phyloP scores from a whole-genome alignment of 2,888 invertebrate species.

The Metacarcinus magister region DNA sequence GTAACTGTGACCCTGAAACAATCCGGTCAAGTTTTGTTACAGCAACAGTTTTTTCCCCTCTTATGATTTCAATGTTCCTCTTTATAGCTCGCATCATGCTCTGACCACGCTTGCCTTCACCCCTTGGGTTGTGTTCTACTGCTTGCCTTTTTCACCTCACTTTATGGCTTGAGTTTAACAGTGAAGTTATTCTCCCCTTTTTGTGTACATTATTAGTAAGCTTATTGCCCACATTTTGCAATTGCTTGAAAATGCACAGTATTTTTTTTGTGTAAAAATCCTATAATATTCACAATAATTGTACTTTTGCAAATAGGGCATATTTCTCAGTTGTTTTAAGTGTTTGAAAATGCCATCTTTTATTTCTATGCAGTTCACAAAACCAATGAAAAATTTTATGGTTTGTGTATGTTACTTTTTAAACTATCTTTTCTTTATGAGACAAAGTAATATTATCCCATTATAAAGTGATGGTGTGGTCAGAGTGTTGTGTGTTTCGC shows the following conservation, averaged over 20 bases:
- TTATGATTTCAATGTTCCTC: conserved; percentile 30
- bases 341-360: background rate
- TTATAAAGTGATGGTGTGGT: background rate
- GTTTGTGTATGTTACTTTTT: background rate
- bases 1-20: conserved; percentile 45
- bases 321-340: background rate
- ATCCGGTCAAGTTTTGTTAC: conserved; percentile 55
- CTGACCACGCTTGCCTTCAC: background rate
- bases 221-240: background rate
- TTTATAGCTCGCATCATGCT: conserved; percentile 44
- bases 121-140: background rate
- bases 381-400: background rate
- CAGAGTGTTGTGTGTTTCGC: conserved; percentile 64
- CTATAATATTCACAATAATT: background rate
- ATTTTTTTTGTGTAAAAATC: background rate
- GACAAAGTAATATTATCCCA: background rate
- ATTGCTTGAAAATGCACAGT: background rate
- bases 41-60: conserved; percentile 49
- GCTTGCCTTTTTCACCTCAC: background rate
- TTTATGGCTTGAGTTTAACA: background rate
- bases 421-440: background rate
- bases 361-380: background rate
- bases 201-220: background rate
- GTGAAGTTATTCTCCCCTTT: background rate
- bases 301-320: background rate